These are phyloP conservation scores for Meandrina meandrites DNA, from an alignment of 92 coral and sea anemone genomes.

Conservation along the genomic window DNA sequence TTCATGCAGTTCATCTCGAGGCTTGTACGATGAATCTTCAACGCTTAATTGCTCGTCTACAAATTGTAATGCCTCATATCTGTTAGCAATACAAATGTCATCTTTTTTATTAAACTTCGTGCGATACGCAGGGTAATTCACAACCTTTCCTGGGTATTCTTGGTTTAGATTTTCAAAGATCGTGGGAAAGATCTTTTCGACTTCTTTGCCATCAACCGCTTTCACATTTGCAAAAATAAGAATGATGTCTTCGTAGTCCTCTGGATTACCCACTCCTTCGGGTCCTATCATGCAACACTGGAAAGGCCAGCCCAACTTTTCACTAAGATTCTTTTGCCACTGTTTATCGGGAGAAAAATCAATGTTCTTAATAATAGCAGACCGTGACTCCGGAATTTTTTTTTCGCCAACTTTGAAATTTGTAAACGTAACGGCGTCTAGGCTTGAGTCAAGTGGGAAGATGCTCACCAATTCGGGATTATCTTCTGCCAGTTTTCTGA, in stretches of 20 bases:
- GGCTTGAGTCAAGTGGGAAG: conserved; percentile 14
- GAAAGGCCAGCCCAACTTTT: conserved; percentile 42
- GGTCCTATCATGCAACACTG: conserved; percentile 27
- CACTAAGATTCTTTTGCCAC: conserved; percentile 39
- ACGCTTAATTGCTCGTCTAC: conserved; percentile 13
- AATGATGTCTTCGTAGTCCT: conserved; percentile 9
- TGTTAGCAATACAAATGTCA: conserved; percentile 16
- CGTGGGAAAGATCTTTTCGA: not conserved
- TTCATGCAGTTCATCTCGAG: not conserved
- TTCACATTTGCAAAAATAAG: conserved; percentile 14
- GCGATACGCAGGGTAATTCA: not conserved
- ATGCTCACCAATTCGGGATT: conserved; percentile 8
- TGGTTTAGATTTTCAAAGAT: conserved; percentile 6
- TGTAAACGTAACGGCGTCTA: conserved; percentile 17
- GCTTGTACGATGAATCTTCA: not conserved
- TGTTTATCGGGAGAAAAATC: not conserved
- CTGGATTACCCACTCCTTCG: not conserved
- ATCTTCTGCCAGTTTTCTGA: not conserved
- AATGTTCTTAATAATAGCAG: conserved; percentile 34
- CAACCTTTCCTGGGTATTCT: conserved; percentile 14
- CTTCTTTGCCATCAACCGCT: conserved; percentile 11
- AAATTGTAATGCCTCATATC: not conserved
- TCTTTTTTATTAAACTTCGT: not conserved
- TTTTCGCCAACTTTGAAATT: conserved; percentile 7
- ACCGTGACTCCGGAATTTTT: not conserved